A percentile compares a stretch with the other conserved stretches of the same genome.
phyloP scores from a whole-genome alignment of 2,113 vertebrate species.

The Symphodus melops region DNA sequence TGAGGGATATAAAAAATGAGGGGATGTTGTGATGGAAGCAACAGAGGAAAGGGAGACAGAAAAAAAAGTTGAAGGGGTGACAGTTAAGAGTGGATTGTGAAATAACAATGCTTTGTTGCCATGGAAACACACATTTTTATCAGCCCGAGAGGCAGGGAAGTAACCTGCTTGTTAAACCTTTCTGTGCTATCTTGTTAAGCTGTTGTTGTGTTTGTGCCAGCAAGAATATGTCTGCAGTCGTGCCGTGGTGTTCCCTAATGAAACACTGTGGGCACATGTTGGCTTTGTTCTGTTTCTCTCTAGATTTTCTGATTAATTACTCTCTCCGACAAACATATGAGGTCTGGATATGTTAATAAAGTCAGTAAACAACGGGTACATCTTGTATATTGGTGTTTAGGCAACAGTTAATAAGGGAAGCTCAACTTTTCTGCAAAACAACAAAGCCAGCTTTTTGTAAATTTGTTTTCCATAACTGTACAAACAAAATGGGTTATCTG shows the following conservation, averaged over 20 bases:
- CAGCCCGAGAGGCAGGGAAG: constrained; percentile 63
- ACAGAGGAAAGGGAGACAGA: constrained; percentile 50
- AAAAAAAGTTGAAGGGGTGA: constrained; percentile 65
- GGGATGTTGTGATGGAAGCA: constrained; percentile 45
- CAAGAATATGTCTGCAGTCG: constrained; percentile 56
- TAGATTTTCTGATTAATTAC: constrained; percentile 46
- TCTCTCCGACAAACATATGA: constrained; percentile 18
- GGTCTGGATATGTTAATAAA: constrained; percentile 13
- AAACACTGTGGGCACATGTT: constrained; percentile 53
- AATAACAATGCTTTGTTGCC: constrained; percentile 74
- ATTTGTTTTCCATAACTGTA: too few relatives aligned
- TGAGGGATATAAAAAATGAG: constrained; percentile 36
- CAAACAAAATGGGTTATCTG: too few relatives aligned
- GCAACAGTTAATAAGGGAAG: constrained; percentile 28
- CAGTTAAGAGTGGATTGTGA: constrained; percentile 68
- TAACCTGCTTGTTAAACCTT: constrained; percentile 77
- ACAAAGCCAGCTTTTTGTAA: too few relatives aligned
- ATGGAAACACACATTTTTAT: constrained; percentile 77
- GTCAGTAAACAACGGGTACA: constrained; percentile 3
- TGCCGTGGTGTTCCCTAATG: constrained; percentile 54
- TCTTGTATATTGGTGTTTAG: constrained; percentile 14
- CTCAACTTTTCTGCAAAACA: constrained; percentile 10
- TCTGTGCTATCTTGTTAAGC: constrained; percentile 74
- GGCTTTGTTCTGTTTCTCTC: constrained; percentile 47
- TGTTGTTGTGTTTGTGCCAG: constrained; percentile 73